A percentile compares a stretch with the other conserved stretches of the same genome.
phyloP scores from a whole-genome alignment of 1,140 invertebrate genomes.

The Drosophila lacertosa region DNA sequence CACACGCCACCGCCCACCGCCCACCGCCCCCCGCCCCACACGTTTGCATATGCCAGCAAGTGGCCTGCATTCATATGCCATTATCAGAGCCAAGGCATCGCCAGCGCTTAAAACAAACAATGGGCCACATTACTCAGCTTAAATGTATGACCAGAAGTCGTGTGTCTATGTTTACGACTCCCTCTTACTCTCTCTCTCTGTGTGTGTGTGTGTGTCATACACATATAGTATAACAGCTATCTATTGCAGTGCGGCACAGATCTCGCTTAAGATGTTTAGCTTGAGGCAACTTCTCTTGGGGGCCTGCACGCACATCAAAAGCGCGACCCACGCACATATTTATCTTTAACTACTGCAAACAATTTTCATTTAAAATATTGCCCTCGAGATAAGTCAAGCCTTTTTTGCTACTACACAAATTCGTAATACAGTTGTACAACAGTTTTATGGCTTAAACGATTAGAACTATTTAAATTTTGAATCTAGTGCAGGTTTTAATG shows the following conservation, averaged over 20 bases:
- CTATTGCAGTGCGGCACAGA: conserved; percentile 44
- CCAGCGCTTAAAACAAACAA: conserved; percentile 76
- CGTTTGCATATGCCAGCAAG: conserved; percentile 76
- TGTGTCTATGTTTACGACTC: conserved; percentile 32
- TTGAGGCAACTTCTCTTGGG: conserved; percentile 31
- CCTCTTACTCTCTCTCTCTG: not conserved
- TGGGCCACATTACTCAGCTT: conserved; percentile 63
- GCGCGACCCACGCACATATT: conserved; percentile 51
- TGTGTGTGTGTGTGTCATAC: conserved; percentile 4
- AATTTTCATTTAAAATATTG: conserved; percentile 51
- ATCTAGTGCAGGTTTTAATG: no score
- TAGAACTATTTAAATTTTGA: not conserved
- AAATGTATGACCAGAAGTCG: conserved; percentile 47
- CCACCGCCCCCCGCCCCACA: conserved; percentile 26
- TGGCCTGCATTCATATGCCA: conserved; percentile 76
- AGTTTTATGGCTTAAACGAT: not conserved
- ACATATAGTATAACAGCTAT: conserved; percentile 5
- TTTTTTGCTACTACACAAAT: not conserved
- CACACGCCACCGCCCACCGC: conserved; percentile 34
- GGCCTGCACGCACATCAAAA: conserved; percentile 46
- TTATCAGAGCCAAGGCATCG: conserved; percentile 77
- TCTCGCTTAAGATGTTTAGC: conserved; percentile 50
- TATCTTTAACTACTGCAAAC: conserved; percentile 48
- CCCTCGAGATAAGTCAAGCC: conserved; percentile 25
- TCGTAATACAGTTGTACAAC: not conserved